Base-by-base conservation (phyloP, 2,797 vertebrate genomes). In the Neostethus bicornis region DNA sequence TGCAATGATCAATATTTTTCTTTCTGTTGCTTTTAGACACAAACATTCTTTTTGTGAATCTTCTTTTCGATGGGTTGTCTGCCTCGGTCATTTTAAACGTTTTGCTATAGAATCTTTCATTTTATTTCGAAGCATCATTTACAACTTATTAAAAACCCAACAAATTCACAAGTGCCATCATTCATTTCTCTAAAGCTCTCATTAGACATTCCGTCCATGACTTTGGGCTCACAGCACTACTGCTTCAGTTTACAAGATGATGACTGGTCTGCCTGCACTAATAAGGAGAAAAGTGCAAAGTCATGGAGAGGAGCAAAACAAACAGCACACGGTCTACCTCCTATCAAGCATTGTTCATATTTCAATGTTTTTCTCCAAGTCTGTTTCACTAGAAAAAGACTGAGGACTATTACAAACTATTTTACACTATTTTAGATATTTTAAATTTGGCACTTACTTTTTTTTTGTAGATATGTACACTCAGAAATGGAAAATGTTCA, bases 251-350 rank as follows among this genome's bases (percentile, higher is more conserved):
- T 26, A 57, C 60, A 79, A 66, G 63, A 73, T 38, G 31, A 80
- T 74, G 68, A 70, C 69, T 66, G 60, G 28, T 66, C 69, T 13
- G 28, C 70, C 64, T 75, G 59, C 64, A 63, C 79, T 82, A 87
- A 83, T 68, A 70, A 72, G 79, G 37, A 84, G 75, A 84, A 90
- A 89, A 90, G 81, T 89, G 88, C 86, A 76, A 72, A 83, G 88
- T 90, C 86, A 90, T 73, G 75, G 51, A 65, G 53, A 61, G 52
- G 13, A 29, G 10, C 44, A 52, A 44, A 63, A 38, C 5, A 38
- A 69, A 49, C 8, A 46, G 38, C 26, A 56, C 41, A 74, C 35
- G 31, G 4, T 50, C 63, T 20, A 21, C 35, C 7, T 53, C 25
- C 31, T 52, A 66, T 51, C 55, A 16, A 50, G 66, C 51, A 53